Percentiles rank a stretch among this genome's conserved stretches.
Conservation (phyloP, 2,888 invertebrate species). For the Eupithecia exiguata region DNA sequence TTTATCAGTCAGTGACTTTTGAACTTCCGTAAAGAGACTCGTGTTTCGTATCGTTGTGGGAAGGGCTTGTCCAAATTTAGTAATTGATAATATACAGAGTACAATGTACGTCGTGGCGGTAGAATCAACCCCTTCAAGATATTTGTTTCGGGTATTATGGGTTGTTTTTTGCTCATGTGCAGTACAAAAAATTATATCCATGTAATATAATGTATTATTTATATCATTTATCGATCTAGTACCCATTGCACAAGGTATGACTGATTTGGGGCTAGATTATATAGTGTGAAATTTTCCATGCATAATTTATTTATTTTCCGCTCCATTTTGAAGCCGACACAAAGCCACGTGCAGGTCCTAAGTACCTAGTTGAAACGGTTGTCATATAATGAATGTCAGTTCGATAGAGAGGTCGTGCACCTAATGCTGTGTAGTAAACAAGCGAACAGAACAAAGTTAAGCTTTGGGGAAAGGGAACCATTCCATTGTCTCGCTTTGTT, state of each 20-base stretch:
- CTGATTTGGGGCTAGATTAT: too few relatives aligned
- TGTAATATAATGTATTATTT: too few relatives aligned
- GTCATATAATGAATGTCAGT: not conserved
- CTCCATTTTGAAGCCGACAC: not conserved
- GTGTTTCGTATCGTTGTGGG: not conserved
- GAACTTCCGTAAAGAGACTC: constrained; percentile 3
- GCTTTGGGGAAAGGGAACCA: not conserved
- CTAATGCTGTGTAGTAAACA: constrained; percentile 1
- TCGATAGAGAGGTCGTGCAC: not conserved
- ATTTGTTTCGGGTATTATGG: too few relatives aligned
- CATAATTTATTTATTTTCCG: too few relatives aligned
- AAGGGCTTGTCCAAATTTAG: not conserved
- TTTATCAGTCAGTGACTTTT: constrained; percentile 8
- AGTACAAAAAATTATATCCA: too few relatives aligned
- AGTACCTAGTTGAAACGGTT: not conserved
- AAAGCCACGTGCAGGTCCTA: not conserved
- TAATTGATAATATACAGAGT: not conserved
- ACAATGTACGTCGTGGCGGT: not conserved
- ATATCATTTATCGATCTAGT: too few relatives aligned
- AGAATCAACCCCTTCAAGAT: too few relatives aligned
- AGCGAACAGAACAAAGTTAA: not conserved
- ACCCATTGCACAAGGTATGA: too few relatives aligned
- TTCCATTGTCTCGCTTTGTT: too few relatives aligned
- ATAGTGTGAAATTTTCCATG: too few relatives aligned
- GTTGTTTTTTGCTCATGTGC: too few relatives aligned